phyloP scores from a whole-genome alignment of 2,888 invertebrate genomes.

The Agelastica alni region DNA sequence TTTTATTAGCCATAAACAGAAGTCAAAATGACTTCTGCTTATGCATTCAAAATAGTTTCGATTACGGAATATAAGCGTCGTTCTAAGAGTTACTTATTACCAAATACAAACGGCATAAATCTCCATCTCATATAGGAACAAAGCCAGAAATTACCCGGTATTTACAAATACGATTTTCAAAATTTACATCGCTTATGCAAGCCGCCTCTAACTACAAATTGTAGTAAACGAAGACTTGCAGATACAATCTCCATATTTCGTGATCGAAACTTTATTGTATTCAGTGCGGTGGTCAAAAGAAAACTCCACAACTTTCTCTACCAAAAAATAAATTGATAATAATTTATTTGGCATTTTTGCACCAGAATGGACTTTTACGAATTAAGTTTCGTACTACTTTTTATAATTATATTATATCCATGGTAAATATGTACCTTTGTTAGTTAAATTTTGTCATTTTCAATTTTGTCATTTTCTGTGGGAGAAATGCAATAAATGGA shows the following conservation, averaged over 20 bases:
- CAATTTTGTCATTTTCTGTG: too few relatives aligned
- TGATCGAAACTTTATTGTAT: slow-evolving; percentile 9
- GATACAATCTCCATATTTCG: slow-evolving; percentile 24
- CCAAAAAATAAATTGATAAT: too few relatives aligned
- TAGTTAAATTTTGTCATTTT: too few relatives aligned
- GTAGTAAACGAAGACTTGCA: slow-evolving; percentile 28
- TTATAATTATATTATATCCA: too few relatives aligned
- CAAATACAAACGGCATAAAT: slow-evolving; percentile 22
- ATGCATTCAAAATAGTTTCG: slow-evolving; percentile 10
- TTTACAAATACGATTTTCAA: slow-evolving; percentile 26
- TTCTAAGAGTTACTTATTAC: slow-evolving; percentile 16
- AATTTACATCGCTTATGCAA: slow-evolving; percentile 30
- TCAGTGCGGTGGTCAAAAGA: slow-evolving; percentile 9
- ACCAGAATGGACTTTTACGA: too few relatives aligned
- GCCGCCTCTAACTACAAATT: slow-evolving; percentile 29
- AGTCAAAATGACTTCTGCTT: too few relatives aligned
- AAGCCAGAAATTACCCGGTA: slow-evolving; percentile 24
- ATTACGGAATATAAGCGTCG: slow-evolving; percentile 10
- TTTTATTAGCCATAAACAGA: too few relatives aligned
- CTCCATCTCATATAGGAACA: slow-evolving; percentile 22
- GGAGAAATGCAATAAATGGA: too few relatives aligned
- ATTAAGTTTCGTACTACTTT: too few relatives aligned
- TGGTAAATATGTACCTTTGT: too few relatives aligned
- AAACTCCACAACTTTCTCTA: too few relatives aligned
- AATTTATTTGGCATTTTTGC: too few relatives aligned